phyloP scores from a whole-genome alignment of 2,888 invertebrate genomes.

The Cremastobaeus sp. region DNA sequence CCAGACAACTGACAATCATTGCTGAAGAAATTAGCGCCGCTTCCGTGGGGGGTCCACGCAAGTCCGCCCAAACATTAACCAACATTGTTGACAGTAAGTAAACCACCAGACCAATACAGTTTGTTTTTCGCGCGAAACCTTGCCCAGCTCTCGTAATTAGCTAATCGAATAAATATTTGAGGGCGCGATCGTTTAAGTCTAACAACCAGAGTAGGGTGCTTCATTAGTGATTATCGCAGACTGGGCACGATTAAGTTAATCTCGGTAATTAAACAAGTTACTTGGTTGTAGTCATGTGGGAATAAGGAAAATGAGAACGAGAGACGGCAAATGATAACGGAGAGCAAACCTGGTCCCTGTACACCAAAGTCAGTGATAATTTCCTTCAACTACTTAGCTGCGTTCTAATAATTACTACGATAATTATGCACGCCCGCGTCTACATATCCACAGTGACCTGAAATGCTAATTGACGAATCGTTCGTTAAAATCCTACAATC shows the following conservation, averaged over 20 bases:
- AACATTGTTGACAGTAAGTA: constrained; percentile 49
- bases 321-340: constrained; percentile 56
- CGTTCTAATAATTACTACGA: constrained; percentile 76
- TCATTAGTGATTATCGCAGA: constrained; percentile 73
- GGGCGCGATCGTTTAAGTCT: constrained; percentile 38
- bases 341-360: constrained; percentile 60
- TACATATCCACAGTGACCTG: constrained; percentile 69
- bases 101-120: too few species aligned
- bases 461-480: constrained; percentile 76
- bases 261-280: constrained; percentile 77
- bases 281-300: constrained; percentile 71
- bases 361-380: constrained; percentile 72
- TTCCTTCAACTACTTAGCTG: constrained; percentile 75
- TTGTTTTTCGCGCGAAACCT: too few species aligned
- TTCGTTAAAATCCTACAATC: constrained; percentile 35
- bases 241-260: constrained; percentile 76
- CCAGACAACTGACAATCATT: constrained; percentile 21
- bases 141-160: constrained; percentile 27
- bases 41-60: constrained; percentile 16
- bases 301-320: constrained; percentile 66
- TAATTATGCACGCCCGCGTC: constrained; percentile 74
- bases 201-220: constrained; percentile 60
- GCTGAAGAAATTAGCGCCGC: constrained; percentile 12
- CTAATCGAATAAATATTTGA: constrained; percentile 41
- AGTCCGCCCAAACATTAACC: constrained; percentile 12